phyloP scores from a whole-genome alignment of 2,113 vertebrate species.

The Merops nubicus region DNA sequence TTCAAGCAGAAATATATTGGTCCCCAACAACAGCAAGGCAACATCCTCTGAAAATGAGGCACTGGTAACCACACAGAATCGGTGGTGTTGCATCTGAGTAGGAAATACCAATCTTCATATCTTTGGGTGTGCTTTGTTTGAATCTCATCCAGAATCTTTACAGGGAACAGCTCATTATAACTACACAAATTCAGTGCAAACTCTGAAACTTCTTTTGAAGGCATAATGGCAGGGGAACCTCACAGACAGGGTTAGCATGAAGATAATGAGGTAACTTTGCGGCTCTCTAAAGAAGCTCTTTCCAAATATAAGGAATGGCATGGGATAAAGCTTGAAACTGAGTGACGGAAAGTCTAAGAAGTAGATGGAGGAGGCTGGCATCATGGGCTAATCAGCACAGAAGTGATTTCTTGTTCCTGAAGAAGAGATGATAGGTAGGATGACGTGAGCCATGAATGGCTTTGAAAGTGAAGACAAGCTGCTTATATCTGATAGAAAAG shows the following conservation, averaged over 20 bases:
- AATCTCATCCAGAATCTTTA: not conserved
- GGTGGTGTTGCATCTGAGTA: not conserved
- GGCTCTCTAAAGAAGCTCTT: slow-evolving; percentile 1
- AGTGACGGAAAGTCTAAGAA: not conserved
- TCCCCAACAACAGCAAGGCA: not conserved
- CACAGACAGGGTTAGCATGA: slow-evolving; percentile 6
- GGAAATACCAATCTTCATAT: not conserved
- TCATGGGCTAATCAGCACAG: slow-evolving; percentile 6
- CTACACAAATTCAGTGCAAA: slow-evolving; percentile 6
- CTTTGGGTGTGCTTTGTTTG: not conserved
- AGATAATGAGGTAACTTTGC: slow-evolving; percentile 16
- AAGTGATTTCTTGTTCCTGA: slow-evolving; percentile 31
- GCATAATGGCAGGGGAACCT: not conserved
- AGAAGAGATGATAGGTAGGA: slow-evolving; percentile 8
- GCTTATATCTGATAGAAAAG: slow-evolving; percentile 46
- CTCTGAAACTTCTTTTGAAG: slow-evolving; percentile 38
- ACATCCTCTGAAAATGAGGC: not conserved
- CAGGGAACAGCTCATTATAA: not conserved
- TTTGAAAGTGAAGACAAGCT: slow-evolving; percentile 57
- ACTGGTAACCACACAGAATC: not conserved
- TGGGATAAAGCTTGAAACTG: slow-evolving; percentile 28
- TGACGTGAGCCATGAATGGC: slow-evolving; percentile 8
- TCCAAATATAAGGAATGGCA: not conserved
- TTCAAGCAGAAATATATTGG: not conserved
- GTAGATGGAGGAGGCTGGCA: slow-evolving; percentile 5